phyloP scores from a whole-genome alignment of 1,140 invertebrate genomes.

The Muscidifurax raptorellus region DNA sequence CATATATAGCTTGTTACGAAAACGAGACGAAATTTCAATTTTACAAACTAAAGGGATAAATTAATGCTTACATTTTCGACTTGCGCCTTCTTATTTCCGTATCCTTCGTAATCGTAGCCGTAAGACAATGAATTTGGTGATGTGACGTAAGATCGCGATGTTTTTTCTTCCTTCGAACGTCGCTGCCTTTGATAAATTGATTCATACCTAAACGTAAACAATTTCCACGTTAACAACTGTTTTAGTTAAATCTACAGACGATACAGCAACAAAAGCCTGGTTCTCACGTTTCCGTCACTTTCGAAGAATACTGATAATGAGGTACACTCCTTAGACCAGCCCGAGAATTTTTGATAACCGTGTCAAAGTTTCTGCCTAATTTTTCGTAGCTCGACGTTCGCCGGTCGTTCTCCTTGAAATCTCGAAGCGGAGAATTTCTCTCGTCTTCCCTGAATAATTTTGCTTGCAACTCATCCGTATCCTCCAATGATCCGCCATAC shows the following conservation, averaged over 20 bases:
- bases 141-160: constrained; percentile 48
- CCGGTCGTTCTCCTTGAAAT: constrained; percentile 23
- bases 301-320: constrained; percentile 7
- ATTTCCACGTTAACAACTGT: not conserved
- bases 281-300: constrained; percentile 32
- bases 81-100: not conserved
- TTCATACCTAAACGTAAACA: constrained; percentile 55
- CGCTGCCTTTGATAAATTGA: constrained; percentile 57
- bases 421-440: not conserved
- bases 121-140: constrained; percentile 33
- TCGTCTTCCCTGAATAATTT: not conserved
- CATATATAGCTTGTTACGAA: not conserved
- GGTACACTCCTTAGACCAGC: not conserved
- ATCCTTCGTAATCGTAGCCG: constrained; percentile 21
- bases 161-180: constrained; percentile 53
- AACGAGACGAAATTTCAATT: not conserved
- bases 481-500: not conserved
- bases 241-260: not conserved
- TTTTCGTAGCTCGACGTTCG: constrained; percentile 43
- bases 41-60: too few relatives aligned
- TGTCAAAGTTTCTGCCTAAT: constrained; percentile 25
- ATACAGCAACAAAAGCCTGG: not conserved
- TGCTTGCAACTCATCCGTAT: not conserved
- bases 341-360: not conserved
- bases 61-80: constrained; percentile 16